Evolutionary conservation across 2,888 invertebrate species (phyloP), one percentile per base, ranked within the genome.

Genomic region (Drosophila neonasuta): DNA sequence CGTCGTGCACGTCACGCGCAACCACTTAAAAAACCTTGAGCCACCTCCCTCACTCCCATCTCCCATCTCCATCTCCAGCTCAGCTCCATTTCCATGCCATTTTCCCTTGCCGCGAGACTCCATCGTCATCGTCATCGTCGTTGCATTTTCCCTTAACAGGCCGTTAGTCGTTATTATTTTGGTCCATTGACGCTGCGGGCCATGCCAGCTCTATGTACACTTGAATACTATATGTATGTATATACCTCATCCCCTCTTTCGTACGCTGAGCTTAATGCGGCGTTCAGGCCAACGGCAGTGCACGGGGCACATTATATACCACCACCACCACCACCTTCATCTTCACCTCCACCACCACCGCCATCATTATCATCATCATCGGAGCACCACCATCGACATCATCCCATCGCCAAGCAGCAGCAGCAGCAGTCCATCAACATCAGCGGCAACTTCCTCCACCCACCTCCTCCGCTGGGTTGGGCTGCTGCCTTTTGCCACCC

Each of bases 151-250:
- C 81, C 81, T 83, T 81, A 81, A 81, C 81, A 81, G 81, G 81
- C 81, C 81, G 79, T 85, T 82, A 81, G 82, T 83, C 85, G 85
- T 85, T 79, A 88, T 88, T 88, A 88, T 88, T 89, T 89, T 88
- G 89, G 89, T 89, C 89, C 89, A 89, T 89, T 89, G 89, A 89
- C 81, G 88, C 84, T 86, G 85, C 85, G 82, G 81, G 87, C 87
- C 80, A 77, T 77, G 77, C 57, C 80, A 80, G 62, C 58, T 66
- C 74, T 79, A 79, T 79, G 65, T 79, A 79, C 66, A 80, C 68
- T 48, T 61, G 10, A 15, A 46, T 60, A 46, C 46, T 24, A 55
- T 49, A 49, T 15, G 44, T 58, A 44, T 44, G 65, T 58, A 41
- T 59, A 65, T 50, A 51, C 56, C 30, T 13, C 51, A 41, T 20